phyloP scores from a whole-genome alignment of 2,797 vertebrate species.

The Hybognathus amarus region DNA sequence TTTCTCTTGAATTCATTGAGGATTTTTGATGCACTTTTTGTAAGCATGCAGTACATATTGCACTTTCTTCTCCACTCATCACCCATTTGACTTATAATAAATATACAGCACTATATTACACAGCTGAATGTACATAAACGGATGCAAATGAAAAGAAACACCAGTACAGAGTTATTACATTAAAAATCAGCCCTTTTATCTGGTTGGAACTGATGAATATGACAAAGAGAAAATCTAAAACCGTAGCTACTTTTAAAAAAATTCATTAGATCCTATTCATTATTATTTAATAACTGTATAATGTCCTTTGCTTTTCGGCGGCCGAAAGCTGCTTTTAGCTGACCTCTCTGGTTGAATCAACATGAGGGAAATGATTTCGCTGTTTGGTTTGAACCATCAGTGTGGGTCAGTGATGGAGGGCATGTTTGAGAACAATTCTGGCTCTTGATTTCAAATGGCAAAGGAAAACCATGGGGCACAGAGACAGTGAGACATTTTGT shows the following conservation, averaged over 20 bases:
- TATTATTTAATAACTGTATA: neutral
- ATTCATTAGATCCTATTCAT: neutral
- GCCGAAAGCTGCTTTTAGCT: slow-evolving; percentile 8
- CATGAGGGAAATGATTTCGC: neutral
- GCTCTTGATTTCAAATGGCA: slow-evolving; percentile 12
- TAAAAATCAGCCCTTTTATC: slow-evolving; percentile 34
- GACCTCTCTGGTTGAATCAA: slow-evolving; percentile 23
- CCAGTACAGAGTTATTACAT: neutral
- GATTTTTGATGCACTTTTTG: slow-evolving; percentile 1
- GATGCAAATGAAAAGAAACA: slow-evolving; percentile 31
- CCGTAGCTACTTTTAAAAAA: neutral
- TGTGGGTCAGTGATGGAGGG: slow-evolving; percentile 14
- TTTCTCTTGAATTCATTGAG: neutral
- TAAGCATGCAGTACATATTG: slow-evolving; percentile 31
- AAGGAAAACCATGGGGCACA: neutral
- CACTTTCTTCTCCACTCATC: neutral
- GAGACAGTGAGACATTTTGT: neutral
- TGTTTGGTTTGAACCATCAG: slow-evolving; percentile 18
- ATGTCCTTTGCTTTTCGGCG: slow-evolving; percentile 16
- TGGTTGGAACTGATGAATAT: neutral
- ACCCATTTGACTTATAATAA: slow-evolving; percentile 15
- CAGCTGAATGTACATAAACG: slow-evolving; percentile 18
- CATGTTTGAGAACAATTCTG: slow-evolving; percentile 18
- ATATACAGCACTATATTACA: slow-evolving; percentile 20
- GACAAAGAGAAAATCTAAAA: neutral